Percentiles rank a stretch among this genome's conserved stretches.
Conservation (phyloP, 2,888 invertebrate species). For the Ceratothoa steindachneri region DNA sequence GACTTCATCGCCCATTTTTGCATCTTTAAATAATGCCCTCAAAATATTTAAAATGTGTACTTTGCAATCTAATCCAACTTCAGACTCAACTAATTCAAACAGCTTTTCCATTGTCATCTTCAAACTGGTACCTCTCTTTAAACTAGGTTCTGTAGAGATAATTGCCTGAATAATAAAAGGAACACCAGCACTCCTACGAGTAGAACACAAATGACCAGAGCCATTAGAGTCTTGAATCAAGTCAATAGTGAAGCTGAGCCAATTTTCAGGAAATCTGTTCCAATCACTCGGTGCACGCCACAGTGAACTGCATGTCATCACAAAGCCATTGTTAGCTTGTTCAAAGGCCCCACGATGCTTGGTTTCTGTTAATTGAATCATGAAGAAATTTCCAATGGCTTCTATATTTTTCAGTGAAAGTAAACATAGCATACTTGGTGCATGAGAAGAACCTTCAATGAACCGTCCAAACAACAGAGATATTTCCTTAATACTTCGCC, state of each 20-base stretch:
- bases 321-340: constrained; percentile 85
- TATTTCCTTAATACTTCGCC: constrained; percentile 88
- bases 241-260: constrained; percentile 62
- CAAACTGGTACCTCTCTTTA: constrained; percentile 60
- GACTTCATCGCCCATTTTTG: constrained; percentile 69
- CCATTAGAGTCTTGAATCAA: constrained; percentile 57
- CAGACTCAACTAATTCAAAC: constrained; percentile 54
- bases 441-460: constrained; percentile 16
- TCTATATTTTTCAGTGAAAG: constrained; percentile 55
- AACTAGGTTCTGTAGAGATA: constrained; percentile 67
- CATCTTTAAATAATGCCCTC: constrained; percentile 72
- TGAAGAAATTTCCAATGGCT: constrained; percentile 52
- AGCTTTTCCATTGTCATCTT: constrained; percentile 61
- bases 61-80: constrained; percentile 52
- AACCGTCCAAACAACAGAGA: constrained; percentile 45
- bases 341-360: constrained; percentile 97
- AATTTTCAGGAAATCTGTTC: constrained; percentile 62
- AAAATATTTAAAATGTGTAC: constrained; percentile 83
- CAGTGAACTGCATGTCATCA: constrained; percentile 66
- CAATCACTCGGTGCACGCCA: constrained; percentile 59
- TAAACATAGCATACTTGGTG: constrained; percentile 59
- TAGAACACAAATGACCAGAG: constrained; percentile 65
- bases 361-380: constrained; percentile 58
- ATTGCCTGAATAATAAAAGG: constrained; percentile 87
- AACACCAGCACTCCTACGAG: constrained; percentile 86